Base-by-base conservation (phyloP, 2,113 vertebrate genomes). In the Monarcha castaneiventris region DNA sequence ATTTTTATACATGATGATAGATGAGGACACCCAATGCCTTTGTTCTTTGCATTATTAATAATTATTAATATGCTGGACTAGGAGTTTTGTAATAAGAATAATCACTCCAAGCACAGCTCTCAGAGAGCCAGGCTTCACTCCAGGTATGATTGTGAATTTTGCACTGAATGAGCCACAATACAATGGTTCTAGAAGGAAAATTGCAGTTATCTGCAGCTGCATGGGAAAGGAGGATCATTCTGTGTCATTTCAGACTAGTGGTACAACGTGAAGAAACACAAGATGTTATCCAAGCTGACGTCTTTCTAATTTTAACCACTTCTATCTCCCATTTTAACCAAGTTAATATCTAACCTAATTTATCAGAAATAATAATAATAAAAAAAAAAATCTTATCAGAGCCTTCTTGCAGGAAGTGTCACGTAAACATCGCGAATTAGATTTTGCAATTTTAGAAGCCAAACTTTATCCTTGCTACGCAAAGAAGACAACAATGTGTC, bases 221-320 rank as follows among this genome's bases (percentile, higher is more conserved):
- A 84, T 44, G 66, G 81, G 78, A 86, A 89, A 84, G 39, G 18
- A 93, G 35, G 32, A 64, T 23, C 87, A 48, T 49, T 92, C 89
- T 66, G 49, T n/a, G 37, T 66, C 30, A 91, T 89, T 95, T 96
- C 67, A 90, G 82, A 35, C 33, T 58, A 61, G 37, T 49, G 55
- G 30, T 49, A 62, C n/a, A 64, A 59, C 0, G 1, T 59, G 77
- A 97, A 96, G 87, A 85, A 94, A 85, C 27, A 80, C 27, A 52
- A 90, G 79, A 87, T 48, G 30, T 81, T 76, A 72, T 79, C 78
- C 52, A 67, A 78, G 44, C 37, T 64, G 78, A 29, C n/a, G 33
- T 92, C 67, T 56, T 94, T 93, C 87, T 95, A 87, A 88, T 92
- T 94, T 96, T 93, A 89, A 55, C 76, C 49, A 66, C 8, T 49